Percentiles rank a stretch among this genome's conserved stretches.
phyloP scores from a whole-genome alignment of 2,113 vertebrate genomes.

The Ibidorhyncha struthersii region DNA sequence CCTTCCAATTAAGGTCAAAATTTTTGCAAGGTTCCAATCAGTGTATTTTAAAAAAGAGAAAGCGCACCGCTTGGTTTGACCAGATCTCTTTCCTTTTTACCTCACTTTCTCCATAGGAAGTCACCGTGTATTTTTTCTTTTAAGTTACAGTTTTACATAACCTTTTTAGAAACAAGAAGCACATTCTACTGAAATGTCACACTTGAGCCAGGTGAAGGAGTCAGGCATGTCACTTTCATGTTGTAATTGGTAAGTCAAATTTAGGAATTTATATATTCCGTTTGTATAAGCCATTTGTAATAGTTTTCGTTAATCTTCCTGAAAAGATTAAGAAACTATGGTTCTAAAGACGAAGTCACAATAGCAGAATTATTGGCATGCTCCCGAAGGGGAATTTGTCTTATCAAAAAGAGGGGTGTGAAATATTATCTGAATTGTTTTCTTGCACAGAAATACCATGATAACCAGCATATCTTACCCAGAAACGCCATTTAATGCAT shows the following conservation, averaged over 20 bases:
- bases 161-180: neutral
- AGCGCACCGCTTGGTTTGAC: neutral
- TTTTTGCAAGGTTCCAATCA: neutral
- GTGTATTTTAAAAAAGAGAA: neutral
- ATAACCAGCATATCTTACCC: neutral
- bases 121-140: neutral
- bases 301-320: neutral
- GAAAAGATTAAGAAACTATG: neutral
- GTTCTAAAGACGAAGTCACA: neutral
- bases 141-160: neutral
- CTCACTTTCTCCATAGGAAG: neutral
- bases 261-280: neutral
- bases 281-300: neutral
- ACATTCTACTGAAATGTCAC: neutral
- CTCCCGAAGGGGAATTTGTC: neutral
- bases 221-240: fast-evolving
- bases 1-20: neutral
- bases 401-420: neutral
- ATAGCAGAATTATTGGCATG: neutral
- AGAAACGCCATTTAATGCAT: neutral
- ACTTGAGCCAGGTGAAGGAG: neutral
- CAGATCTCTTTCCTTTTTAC: neutral
- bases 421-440: neutral
- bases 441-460: neutral
- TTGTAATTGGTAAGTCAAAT: neutral